Evolutionary conservation across 2,113 vertebrate species (phyloP).

Genomic region (Tiliqua scincoides): DNA sequence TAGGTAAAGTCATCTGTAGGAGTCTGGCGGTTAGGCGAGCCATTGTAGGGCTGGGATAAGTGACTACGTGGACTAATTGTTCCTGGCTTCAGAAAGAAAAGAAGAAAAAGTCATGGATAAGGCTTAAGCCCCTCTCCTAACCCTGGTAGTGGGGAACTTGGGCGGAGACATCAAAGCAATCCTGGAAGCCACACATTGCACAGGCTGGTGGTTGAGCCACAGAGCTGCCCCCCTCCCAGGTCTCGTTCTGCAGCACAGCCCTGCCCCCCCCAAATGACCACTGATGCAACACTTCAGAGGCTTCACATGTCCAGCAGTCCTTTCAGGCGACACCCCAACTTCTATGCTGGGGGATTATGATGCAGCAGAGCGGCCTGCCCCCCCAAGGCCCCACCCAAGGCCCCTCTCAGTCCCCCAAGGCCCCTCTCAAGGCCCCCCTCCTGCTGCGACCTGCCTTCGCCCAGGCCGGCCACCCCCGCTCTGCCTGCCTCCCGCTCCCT

Average conservation of each 20-base stretch:
- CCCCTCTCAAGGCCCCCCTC: background rate
- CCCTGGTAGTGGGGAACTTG: background rate
- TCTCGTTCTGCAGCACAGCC: background rate
- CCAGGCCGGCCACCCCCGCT: background rate
- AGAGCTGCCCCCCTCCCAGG: slow-evolving; percentile 32
- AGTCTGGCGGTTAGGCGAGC: background rate
- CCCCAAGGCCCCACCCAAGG: background rate
- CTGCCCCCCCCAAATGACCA: too few relatives aligned
- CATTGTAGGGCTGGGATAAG: background rate
- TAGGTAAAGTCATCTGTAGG: background rate
- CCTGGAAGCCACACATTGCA: background rate
- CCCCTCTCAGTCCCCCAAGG: too few relatives aligned
- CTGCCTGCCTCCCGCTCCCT: fast-evolving
- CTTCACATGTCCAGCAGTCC: background rate
- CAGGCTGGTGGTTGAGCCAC: background rate
- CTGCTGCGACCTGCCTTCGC: background rate
- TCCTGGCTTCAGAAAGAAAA: background rate
- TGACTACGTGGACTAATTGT: background rate
- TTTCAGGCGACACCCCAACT: background rate
- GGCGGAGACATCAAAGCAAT: background rate
- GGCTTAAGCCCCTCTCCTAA: background rate
- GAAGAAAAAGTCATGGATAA: background rate
- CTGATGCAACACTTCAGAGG: background rate
- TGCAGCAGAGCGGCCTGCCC: background rate
- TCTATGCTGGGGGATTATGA: too few relatives aligned